Percentiles rank a stretch among this genome's conserved stretches.
Conservation (phyloP, 2,113 vertebrate genomes). For the Oreotrochilus melanogaster region DNA sequence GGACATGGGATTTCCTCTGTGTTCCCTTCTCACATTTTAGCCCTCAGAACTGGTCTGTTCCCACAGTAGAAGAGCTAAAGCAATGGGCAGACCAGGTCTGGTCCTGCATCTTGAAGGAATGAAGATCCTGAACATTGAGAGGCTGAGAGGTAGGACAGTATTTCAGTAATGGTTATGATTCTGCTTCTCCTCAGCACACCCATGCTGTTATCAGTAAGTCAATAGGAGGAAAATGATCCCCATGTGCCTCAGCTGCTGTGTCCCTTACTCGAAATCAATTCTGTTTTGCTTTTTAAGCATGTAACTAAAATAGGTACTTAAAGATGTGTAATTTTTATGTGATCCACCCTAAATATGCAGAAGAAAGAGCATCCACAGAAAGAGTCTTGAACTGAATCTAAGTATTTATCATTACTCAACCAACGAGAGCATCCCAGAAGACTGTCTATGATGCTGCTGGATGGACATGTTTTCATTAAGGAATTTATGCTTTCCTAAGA, state of each 20-base stretch:
- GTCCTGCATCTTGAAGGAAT: background rate
- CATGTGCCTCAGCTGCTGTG: background rate
- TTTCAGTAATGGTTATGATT: background rate
- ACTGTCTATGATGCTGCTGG: background rate
- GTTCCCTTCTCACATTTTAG: background rate
- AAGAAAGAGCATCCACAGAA: background rate
- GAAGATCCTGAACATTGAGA: background rate
- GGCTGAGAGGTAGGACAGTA: background rate
- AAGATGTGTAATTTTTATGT: background rate
- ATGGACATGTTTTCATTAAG: background rate
- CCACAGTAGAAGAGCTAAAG: background rate
- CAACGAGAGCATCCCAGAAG: background rate
- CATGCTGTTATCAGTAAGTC: background rate
- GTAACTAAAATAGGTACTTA: background rate
- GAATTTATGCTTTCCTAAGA: background rate
- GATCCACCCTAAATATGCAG: background rate
- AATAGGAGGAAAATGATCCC: background rate
- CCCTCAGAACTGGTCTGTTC: background rate
- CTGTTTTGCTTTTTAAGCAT: background rate
- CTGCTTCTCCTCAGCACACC: background rate
- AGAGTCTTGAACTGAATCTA: background rate
- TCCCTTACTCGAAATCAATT: background rate
- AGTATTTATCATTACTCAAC: background rate
- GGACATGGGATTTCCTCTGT: background rate
- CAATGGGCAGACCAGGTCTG: background rate